Conservation (phyloP, 2,113 vertebrate species). For the Dicrurus megarhynchus region DNA sequence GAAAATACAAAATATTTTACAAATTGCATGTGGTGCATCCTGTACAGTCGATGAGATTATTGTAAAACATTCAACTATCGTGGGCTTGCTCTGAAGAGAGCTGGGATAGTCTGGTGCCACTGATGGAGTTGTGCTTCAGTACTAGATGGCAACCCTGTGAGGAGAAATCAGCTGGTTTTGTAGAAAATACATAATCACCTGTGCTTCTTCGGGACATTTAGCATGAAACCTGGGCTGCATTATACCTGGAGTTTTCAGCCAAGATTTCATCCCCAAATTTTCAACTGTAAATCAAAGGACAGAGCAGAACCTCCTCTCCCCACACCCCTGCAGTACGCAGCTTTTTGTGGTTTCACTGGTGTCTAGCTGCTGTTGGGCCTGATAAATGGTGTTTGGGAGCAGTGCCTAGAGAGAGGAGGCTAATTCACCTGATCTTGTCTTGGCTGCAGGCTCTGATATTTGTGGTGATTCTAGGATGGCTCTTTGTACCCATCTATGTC, state of each 20-base stretch:
- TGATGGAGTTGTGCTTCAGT: background rate
- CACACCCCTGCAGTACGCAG: accelerated
- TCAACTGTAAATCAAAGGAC: background rate
- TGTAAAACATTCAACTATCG: background rate
- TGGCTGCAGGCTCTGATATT: slow-evolving; percentile 85
- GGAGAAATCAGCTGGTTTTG: background rate
- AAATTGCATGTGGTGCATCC: background rate
- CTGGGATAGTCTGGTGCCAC: background rate
- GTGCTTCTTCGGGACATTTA: background rate
- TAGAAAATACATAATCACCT: background rate
- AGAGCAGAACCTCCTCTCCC: background rate
- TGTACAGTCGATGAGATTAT: background rate
- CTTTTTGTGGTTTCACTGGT: background rate
- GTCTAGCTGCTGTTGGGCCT: background rate
- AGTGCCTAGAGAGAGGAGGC: background rate
- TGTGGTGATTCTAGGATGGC: slow-evolving; percentile 88
- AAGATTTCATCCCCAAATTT: background rate
- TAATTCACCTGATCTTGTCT: slow-evolving; percentile 21
- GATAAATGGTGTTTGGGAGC: background rate
- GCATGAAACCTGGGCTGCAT: background rate
- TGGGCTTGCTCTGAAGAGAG: background rate
- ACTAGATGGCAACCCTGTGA: background rate
- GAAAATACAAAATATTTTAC: background rate
- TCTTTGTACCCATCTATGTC: slow-evolving; percentile 96
- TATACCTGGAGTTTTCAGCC: background rate